Evolutionary conservation across 2,888 invertebrate genomes (phyloP), one percentile per base, ranked within the genome.

Genomic region (Esperia sulphurella): DNA sequence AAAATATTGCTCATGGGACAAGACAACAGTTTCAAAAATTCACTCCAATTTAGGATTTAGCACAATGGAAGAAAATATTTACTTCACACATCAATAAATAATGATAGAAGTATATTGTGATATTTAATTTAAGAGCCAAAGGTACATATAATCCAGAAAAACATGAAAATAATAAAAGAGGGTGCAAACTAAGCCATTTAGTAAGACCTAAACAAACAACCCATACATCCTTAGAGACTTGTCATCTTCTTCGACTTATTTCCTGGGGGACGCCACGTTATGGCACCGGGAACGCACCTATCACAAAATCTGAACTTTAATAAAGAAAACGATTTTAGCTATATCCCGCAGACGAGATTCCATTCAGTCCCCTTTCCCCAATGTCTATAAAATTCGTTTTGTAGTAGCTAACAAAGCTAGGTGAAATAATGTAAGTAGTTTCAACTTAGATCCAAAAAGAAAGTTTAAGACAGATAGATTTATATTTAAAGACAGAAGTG

Each of bases 201-300:
- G 51, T 45, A 53, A 49, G 63, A 64, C 59, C 59, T 63, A 64
- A 60, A 52, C 46, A 46, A 57, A 45, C 57, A 57, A 56, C 56
- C 48, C 44, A 41, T 50, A 40, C 39, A 52, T 60, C 63, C 63
- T 54, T 45, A 52, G 60, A 65, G 63, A 65, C 56, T 61, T 65
- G 68, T 67, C 71, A 55, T 55, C 52, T 53, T 35, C 35, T 35
- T 51, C 49, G 65, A 63, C 71, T 79, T 83, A 85, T 84, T 85
- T 85, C 82, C 84, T 83, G 57, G 46, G 75, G 84, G 80, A 79
- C 64, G 54, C 61, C 60, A 58, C 59, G 75, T 77, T 75, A 78
- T 77, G 64, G 64, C 68, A 63, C 59, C 55, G 65, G 61, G 68
- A 67, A 76, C 74, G 70, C 76, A 82, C 76, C 78, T 80, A 75